phyloP scores from a whole-genome alignment of 1,140 invertebrate genomes.

The Stratiolaelaps scimitus region DNA sequence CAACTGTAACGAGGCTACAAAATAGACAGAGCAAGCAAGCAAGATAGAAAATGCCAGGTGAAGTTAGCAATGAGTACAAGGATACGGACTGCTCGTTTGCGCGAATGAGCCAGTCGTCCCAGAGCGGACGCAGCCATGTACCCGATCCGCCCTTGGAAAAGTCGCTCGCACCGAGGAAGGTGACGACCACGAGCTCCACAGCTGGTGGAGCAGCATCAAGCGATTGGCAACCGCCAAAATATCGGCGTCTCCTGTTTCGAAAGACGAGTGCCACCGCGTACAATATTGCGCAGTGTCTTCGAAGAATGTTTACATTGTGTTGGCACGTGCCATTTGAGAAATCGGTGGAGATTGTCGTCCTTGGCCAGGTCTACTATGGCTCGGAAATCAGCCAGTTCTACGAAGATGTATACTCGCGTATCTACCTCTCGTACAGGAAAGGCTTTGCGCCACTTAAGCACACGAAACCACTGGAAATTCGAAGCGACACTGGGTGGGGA shows the following conservation, averaged over 20 bases:
- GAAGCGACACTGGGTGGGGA: constrained; percentile 16
- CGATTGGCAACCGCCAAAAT: constrained; percentile 5
- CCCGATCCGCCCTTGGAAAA: too few relatives aligned
- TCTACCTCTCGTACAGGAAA: neutral
- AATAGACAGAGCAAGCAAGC: too few relatives aligned
- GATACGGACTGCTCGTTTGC: neutral
- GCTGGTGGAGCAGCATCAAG: neutral
- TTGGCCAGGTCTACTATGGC: neutral
- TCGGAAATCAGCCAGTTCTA: neutral
- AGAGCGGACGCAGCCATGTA: too few relatives aligned
- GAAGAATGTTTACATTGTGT: neutral
- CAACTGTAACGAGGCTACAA: too few relatives aligned
- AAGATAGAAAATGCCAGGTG: neutral
- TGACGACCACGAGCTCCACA: neutral
- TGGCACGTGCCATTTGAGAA: neutral
- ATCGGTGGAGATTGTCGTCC: neutral
- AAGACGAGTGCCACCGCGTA: neutral
- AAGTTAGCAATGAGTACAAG: too few relatives aligned
- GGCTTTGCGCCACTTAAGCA: neutral
- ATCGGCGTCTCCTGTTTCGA: neutral
- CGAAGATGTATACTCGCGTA: neutral
- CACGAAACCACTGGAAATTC: neutral
- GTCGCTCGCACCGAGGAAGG: too few relatives aligned
- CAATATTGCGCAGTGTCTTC: neutral
- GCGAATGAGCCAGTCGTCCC: constrained; percentile 5